These are phyloP conservation scores for Scopus umbretta DNA, from an alignment of 2,113 vertebrate species.

Conservation along the genomic window DNA sequence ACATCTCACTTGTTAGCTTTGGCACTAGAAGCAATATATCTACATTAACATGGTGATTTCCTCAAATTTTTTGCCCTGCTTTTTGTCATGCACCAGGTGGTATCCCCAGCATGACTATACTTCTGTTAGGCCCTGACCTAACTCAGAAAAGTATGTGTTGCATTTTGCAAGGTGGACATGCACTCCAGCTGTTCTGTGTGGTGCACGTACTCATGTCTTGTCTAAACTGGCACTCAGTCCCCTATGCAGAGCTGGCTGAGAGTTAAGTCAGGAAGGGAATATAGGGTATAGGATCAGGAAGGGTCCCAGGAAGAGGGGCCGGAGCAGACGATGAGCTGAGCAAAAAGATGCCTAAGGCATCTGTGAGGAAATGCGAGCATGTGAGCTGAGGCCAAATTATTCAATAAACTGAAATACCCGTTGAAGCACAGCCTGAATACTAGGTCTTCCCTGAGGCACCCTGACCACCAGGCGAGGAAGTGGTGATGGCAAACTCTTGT, in stretches of 20 bases:
- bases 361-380: not conserved
- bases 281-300: not conserved
- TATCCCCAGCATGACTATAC: not conserved
- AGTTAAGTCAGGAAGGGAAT: not conserved
- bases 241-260: not conserved
- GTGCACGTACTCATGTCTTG: not conserved
- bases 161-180: not conserved
- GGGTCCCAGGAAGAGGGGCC: not conserved
- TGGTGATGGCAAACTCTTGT: not conserved
- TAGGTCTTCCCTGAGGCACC: not conserved
- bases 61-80: not conserved
- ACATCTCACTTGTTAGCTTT: not conserved
- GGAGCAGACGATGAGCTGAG: not conserved
- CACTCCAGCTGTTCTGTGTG: not conserved
- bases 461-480: not conserved
- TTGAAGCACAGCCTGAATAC: not conserved
- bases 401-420: not conserved
- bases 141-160: not conserved
- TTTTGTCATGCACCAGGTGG: not conserved
- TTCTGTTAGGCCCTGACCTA: not conserved
- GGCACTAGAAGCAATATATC: not conserved
- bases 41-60: not conserved
- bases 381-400: not conserved
- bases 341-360: not conserved
- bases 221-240: not conserved